Percentiles rank a stretch among this genome's conserved stretches.
Evolutionary conservation across 2,797 vertebrate species (phyloP).

Genomic region (Rhinichthys osculus): DNA sequence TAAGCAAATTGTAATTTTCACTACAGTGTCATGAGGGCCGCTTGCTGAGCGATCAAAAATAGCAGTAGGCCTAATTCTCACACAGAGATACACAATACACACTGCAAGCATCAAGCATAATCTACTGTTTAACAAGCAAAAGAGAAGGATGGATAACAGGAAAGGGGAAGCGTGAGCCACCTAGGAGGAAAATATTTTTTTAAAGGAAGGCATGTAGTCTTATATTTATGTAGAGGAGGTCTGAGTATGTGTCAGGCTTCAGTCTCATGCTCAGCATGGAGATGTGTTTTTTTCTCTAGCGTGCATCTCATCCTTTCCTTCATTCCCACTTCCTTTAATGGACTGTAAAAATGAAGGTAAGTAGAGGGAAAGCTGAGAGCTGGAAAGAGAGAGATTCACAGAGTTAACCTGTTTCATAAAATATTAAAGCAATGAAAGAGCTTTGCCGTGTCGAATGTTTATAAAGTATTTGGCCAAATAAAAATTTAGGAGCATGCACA

Average conservation of each 20-base stretch:
- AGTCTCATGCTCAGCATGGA: background rate
- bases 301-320: background rate
- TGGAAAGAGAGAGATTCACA: background rate
- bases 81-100: background rate
- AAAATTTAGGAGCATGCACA: background rate
- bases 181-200: background rate
- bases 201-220: background rate
- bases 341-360: background rate
- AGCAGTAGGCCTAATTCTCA: background rate
- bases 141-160: background rate
- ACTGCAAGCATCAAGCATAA: background rate
- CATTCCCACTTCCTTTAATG: background rate
- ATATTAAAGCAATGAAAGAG: background rate
- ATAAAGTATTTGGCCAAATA: background rate
- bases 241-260: background rate
- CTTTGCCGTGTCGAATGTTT: background rate
- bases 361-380: background rate
- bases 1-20: background rate
- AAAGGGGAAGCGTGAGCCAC: background rate
- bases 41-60: background rate
- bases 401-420: slow-evolving; percentile 5
- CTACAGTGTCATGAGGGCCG: background rate
- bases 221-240: background rate
- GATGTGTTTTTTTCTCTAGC: background rate
- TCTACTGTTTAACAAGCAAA: background rate